Base-by-base conservation (phyloP, 2,113 vertebrate species). In the Nymphicus hollandicus region DNA sequence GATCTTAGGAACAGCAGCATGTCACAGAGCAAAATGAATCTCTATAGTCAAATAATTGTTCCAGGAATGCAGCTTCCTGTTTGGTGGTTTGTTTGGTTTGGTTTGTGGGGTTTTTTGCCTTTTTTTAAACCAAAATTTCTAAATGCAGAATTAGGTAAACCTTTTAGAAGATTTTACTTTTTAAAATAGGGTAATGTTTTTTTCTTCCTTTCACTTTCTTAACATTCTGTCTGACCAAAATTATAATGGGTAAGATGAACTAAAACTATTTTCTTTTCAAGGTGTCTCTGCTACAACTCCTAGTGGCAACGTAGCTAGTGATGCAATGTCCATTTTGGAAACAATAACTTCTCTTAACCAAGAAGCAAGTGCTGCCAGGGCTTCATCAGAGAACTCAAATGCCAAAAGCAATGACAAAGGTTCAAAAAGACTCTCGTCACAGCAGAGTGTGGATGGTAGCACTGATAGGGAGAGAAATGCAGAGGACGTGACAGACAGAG, bases 311-410 rank as follows among this genome's bases (percentile, higher is more conserved):
- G 96, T 98, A 55, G 98, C 98, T 95, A 98, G 90, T 16, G 97
- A 99, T 79, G 99, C 99, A 65, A 98, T 99, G 98, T 99, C 99
- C 61, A 99, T 99, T 96, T 97, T 99, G 95, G 99, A 99, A 95
- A 99, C 98, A 33, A 99, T 99, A 77, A 98, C 98, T 18, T 98
- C 99, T 81, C 98, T 99, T 53, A 99, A 99, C 95, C 99, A 99
- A 97, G 99, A 99, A 97, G 99, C 99, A 8, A 99, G 96, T 44
- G 98, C 98, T 55, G 98, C 98, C 70, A 96, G 98, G 83, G 97
- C 98, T 91, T 98, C 98, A 4, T 97, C 96, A 52, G 98, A 99
- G 81, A 96, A 89, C 24, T 92, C 96, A 24, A 98, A 81, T 79
- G 37, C 96, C 33, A 98, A 95, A 91, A 97, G 44, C 72, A 95